Evolutionary conservation across 2,797 vertebrate species (phyloP).

Genomic region (Caiman crocodilus): DNA sequence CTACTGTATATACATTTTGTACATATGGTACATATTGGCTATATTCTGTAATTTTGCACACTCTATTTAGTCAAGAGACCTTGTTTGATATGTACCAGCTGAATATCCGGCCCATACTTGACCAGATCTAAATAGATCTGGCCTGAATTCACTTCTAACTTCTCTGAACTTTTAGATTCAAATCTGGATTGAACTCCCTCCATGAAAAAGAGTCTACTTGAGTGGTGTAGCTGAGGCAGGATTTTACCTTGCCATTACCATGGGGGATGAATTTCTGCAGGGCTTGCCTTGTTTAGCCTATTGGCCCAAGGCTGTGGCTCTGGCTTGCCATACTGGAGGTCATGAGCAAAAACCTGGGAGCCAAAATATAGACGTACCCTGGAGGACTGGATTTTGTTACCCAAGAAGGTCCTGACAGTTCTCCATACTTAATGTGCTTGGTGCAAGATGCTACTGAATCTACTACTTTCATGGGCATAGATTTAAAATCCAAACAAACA

Average conservation of each 20-base stretch:
- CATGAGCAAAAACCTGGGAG: neutral
- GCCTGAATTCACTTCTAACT: neutral
- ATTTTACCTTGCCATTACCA: neutral
- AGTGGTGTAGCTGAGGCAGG: neutral
- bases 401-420: neutral
- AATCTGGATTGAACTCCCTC: neutral
- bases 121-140: neutral
- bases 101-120: neutral
- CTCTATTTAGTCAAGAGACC: neutral
- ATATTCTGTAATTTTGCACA: too few species aligned
- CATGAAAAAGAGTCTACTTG: neutral
- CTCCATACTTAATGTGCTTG: neutral
- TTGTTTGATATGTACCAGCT: neutral
- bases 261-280: neutral
- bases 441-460: neutral
- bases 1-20: too few species aligned
- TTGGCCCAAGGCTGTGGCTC: neutral
- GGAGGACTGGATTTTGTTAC: too few species aligned
- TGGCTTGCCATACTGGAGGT: neutral
- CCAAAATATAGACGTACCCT: neutral
- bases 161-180: neutral
- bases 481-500: neutral
- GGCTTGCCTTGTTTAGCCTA: too few species aligned
- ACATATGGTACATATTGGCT: too few species aligned
- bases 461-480: neutral